Base-by-base conservation (phyloP, 2,113 vertebrate species). In the Bombycilla garrulus region DNA sequence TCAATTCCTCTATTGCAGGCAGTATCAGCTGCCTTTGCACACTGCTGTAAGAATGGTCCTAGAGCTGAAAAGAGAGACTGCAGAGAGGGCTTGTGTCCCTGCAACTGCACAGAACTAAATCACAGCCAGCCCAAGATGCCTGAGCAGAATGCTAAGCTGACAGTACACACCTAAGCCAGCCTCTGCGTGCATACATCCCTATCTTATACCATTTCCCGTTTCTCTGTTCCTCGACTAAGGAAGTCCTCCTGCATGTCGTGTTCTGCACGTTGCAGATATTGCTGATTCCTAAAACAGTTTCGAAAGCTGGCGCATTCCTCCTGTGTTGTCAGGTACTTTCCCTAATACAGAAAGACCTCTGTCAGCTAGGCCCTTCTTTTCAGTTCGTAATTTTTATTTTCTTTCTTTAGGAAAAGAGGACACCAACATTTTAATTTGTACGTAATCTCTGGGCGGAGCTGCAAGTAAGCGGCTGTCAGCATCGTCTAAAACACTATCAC, bases 251-350 rank as follows among this genome's bases (percentile, higher is more conserved):
- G 18, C 16, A 2, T 0, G 2, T 19, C 28, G 24, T 57, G 6
- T 57, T 72, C 62, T 28, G 62, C 31, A 42, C 9, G 10, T 12
- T 56, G 57, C 40, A 42, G 57, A 80, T 42, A 12, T 1, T 69
- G 14, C 45, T 18, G n/a, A 42, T 28, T 57, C 64, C 35, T 31
- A 33, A 22, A 69, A 47, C 29, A 26, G 47, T 56, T 66, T 2
- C 35, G n/a, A 51, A 53, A 45, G 40, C 48, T n/a, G 4, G 8
- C 0, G 0, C 8, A 2, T 45, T 58, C 44, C 29, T 42, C 23
- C 33, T 2, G 0, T 4, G 4, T 23, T 67, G 16, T 47, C 61
- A 47, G 3, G 2, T 51, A 26, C 4, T 21, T 58, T 12, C 29
- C 24, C 15, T 28, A 3, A 36, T 4, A 71, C 0, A 31, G 17